Evolutionary conservation across 2,797 vertebrate genomes (phyloP), one percentile per base, ranked within the genome.

Genomic region (Thripadectes ignobilis): DNA sequence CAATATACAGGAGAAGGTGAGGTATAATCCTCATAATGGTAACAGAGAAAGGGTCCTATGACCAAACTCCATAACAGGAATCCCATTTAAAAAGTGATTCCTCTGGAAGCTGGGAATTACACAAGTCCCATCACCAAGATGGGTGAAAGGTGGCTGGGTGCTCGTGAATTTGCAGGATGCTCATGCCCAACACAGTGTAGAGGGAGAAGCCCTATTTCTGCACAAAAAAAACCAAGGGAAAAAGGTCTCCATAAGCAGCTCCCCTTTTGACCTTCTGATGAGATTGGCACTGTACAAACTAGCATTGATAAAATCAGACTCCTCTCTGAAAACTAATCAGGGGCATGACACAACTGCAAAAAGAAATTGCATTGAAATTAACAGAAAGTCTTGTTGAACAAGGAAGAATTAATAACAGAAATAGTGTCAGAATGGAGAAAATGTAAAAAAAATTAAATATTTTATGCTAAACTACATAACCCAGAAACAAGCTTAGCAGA

Each of bases 211-310:
- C 10, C 13, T 27, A 14, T 29, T 62, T 85, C 45, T 69, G 20
- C 14, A 58, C 3, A 16, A n/a, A 57, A 77, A 34, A 54, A 2
- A 69, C 0, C 0, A 71, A 65, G 10, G 19, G 7, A 14, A 66
- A 83, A 82, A 63, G 17, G n/a, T 49, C 32, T 39, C 29, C 13
- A 3, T 9, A 52, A 61, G 39, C 21, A 46, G 19, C 30, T 84
- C 22, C 7, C 12, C 43, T 67, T 75, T 62, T 41, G 19, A 59
- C 16, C 7, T 83, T 58, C 39, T 78, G 46, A 32, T 43, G 32
- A 73, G 39, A 80, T 38, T 30, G 0, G 0, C 20, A 61, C 10
- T 9, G 46, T 38, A 49, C 69, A 62, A 67, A 32, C 2, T 1
- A 45, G 8, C 11, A 38, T 48, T 17, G 71, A 57, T 32, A 87